Evolutionary conservation across 2,113 vertebrate species (phyloP).

Genomic region (Podarcis cretensis): DNA sequence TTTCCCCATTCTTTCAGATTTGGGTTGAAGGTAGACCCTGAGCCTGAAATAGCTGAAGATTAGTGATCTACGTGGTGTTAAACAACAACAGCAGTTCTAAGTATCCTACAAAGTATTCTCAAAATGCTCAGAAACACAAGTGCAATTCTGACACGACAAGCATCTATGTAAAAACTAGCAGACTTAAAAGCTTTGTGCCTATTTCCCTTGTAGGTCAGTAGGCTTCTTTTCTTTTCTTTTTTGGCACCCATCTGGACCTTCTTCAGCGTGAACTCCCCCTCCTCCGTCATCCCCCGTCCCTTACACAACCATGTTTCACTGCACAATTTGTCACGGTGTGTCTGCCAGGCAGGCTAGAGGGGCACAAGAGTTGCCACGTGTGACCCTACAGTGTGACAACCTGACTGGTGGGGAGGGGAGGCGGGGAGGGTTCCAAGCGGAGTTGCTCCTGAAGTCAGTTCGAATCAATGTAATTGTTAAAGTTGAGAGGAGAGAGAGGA

Average conservation of each 20-base stretch:
- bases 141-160: background rate
- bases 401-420: background rate
- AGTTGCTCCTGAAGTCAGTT: constrained; percentile 41
- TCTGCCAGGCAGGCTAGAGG: background rate
- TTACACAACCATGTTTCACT: background rate
- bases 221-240: background rate
- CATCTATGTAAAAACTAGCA: background rate
- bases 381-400: constrained; percentile 40
- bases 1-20: background rate
- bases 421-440: constrained; percentile 32
- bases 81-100: background rate
- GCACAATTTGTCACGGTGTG: constrained; percentile 44
- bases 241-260: background rate
- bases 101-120: too few relatives aligned
- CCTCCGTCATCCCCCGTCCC: background rate
- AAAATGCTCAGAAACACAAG: too few relatives aligned
- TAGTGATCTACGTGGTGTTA: background rate
- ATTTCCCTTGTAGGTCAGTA: constrained; percentile 20
- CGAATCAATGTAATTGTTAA: constrained; percentile 71
- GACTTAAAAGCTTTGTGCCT: background rate
- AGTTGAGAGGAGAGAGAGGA: constrained; percentile 36
- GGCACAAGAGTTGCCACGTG: accelerated
- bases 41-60: background rate
- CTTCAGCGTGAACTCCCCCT: background rate
- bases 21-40: background rate